Percentiles rank a stretch among this genome's conserved stretches.
Conservation (phyloP, 92 coral and sea anemone species). For the Micromussa lordhowensis region DNA sequence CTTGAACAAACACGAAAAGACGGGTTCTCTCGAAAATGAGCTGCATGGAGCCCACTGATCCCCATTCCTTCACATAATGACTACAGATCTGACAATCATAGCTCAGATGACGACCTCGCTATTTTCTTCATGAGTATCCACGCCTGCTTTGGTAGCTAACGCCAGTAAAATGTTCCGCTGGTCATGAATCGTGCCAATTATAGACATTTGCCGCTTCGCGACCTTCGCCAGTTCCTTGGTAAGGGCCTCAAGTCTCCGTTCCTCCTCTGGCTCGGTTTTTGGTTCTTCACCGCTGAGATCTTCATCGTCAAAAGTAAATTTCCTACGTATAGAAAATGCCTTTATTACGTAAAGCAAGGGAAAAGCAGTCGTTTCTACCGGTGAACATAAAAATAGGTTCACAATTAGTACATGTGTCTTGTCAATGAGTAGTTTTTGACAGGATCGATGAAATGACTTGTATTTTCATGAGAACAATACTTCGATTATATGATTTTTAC, state of each 20-base stretch:
- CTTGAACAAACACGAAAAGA: neutral
- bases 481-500: neutral
- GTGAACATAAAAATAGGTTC: neutral
- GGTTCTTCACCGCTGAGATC: conserved; percentile 19
- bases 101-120: neutral
- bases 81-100: neutral
- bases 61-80: neutral
- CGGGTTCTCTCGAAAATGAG: neutral
- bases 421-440: neutral
- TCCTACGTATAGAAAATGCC: neutral
- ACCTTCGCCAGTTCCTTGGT: conserved; percentile 58
- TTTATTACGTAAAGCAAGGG: neutral
- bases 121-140: conserved; percentile 15
- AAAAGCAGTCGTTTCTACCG: neutral
- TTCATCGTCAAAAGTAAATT: conserved; percentile 15
- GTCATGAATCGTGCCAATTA: conserved; percentile 50
- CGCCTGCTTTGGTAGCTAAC: conserved; percentile 59
- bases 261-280: conserved; percentile 24
- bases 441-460: neutral
- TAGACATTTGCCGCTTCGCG: conserved; percentile 43
- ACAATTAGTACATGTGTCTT: neutral
- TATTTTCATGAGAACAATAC: neutral
- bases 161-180: conserved; percentile 49
- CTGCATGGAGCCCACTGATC: neutral
- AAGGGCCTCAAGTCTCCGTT: conserved; percentile 33